These are phyloP conservation scores for Passer montanus DNA, from an alignment of 2,113 vertebrate species.

Conservation along the genomic window DNA sequence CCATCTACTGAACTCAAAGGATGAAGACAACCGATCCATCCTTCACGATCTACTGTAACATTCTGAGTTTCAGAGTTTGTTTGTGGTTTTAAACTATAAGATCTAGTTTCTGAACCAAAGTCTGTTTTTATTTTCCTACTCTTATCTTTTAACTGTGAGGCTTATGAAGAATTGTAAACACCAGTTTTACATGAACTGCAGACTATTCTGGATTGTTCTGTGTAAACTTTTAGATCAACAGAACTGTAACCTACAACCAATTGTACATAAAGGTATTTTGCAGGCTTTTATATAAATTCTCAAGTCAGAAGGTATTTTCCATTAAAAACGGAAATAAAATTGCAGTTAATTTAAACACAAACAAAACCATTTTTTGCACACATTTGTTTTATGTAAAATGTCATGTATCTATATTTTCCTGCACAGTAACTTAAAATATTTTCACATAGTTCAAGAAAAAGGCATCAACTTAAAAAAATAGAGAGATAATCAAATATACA, in stretches of 20 bases:
- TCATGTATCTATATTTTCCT: background rate
- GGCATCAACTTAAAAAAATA: background rate
- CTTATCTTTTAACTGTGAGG: background rate
- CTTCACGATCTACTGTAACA: accelerated
- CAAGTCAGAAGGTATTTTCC: background rate
- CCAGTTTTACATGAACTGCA: background rate
- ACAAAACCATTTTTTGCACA: background rate
- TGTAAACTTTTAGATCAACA: background rate
- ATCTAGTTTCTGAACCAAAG: background rate
- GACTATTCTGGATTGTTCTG: background rate
- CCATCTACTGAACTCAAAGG: background rate
- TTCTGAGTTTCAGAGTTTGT: background rate
- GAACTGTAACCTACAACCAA: background rate
- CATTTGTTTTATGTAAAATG: background rate
- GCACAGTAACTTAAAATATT: background rate
- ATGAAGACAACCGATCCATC: background rate
- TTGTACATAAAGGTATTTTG: background rate
- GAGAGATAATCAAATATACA: background rate
- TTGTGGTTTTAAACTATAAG: background rate
- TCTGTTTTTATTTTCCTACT: background rate
- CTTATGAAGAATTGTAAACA: background rate
- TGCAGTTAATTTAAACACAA: background rate
- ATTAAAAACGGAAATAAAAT: background rate
- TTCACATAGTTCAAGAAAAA: background rate
- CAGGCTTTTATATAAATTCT: background rate